Percentiles rank a stretch among this genome's conserved stretches.
Conservation (phyloP, 2,888 invertebrate genomes). For the Rhaphigaster nebulosa region DNA sequence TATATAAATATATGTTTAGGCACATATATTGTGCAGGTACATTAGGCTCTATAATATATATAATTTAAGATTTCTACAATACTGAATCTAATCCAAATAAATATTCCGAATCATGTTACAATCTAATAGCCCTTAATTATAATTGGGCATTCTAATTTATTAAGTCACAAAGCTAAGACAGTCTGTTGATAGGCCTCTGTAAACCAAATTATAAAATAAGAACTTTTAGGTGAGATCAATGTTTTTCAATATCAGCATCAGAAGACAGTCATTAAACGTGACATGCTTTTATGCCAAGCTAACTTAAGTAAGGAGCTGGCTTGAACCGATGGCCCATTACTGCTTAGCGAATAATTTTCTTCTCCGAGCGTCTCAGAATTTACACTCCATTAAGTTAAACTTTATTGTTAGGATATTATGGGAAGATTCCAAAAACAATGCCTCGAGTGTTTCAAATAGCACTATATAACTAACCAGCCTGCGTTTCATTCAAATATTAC, state of each 20-base stretch:
- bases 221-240: not conserved
- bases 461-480: no score
- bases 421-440: not conserved
- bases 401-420: not conserved
- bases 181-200: no score
- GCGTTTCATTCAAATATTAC: no score
- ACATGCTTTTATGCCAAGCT: not conserved
- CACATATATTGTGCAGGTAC: no score
- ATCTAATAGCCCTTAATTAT: no score
- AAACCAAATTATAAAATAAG: not conserved
- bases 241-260: not conserved
- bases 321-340: not conserved
- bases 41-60: no score
- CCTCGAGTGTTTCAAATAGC: not conserved
- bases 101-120: no score
- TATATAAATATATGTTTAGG: no score
- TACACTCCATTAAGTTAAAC: not conserved
- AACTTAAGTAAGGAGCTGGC: not conserved
- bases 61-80: no score
- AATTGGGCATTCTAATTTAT: no score
- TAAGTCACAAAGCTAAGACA: no score
- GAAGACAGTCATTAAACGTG: not conserved
- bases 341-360: not conserved
- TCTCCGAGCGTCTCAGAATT: not conserved
- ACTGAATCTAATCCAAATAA: no score